These are phyloP conservation scores for Gonocerus acuteangulatus DNA, from an alignment of 2,888 invertebrate species.

Conservation along the genomic window DNA sequence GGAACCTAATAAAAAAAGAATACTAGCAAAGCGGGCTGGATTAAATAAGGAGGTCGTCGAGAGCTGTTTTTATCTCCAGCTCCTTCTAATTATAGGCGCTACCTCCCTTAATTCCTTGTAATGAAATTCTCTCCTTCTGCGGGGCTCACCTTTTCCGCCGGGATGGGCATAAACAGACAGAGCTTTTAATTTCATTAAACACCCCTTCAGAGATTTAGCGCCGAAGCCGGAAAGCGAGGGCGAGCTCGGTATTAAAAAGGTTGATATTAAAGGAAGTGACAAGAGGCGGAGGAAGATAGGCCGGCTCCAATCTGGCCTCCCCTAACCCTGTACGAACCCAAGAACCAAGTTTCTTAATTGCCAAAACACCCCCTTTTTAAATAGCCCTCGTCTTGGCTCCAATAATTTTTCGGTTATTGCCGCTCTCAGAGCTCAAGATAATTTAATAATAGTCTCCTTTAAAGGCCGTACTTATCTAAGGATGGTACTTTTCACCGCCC, in stretches of 20 bases:
- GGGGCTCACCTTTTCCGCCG: slow-evolving; percentile 30
- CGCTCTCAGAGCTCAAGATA: slow-evolving; percentile 16
- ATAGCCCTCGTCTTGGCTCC: slow-evolving; percentile 12
- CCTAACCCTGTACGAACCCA: background rate
- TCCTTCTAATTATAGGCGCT: slow-evolving; percentile 23
- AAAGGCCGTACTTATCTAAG: slow-evolving; percentile 17
- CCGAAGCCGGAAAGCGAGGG: slow-evolving; percentile 33
- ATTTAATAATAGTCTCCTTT: slow-evolving; percentile 23
- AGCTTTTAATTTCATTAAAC: slow-evolving; percentile 35
- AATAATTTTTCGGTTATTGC: slow-evolving; percentile 28
- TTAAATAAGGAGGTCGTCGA: slow-evolving; percentile 20
- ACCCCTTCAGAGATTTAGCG: slow-evolving; percentile 33
- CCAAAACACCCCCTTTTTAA: slow-evolving; percentile 26
- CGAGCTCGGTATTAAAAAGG: slow-evolving; percentile 33
- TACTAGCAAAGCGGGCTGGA: slow-evolving; percentile 4
- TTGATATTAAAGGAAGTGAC: slow-evolving; percentile 36
- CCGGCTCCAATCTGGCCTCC: slow-evolving; percentile 1
- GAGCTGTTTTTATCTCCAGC: slow-evolving; percentile 23
- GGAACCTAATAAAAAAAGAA: slow-evolving; percentile 9
- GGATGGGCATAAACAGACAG: slow-evolving; percentile 34
- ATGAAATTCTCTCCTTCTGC: slow-evolving; percentile 26
- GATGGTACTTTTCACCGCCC: background rate
- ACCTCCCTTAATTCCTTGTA: slow-evolving; percentile 24
- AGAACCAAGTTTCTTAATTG: slow-evolving; percentile 25
- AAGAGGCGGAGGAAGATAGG: slow-evolving; percentile 24